Percentiles rank a stretch among this genome's conserved stretches.
These are phyloP conservation scores for Malacoraja senta DNA, from an alignment of 2,797 vertebrate genomes.

Conservation along the genomic window DNA sequence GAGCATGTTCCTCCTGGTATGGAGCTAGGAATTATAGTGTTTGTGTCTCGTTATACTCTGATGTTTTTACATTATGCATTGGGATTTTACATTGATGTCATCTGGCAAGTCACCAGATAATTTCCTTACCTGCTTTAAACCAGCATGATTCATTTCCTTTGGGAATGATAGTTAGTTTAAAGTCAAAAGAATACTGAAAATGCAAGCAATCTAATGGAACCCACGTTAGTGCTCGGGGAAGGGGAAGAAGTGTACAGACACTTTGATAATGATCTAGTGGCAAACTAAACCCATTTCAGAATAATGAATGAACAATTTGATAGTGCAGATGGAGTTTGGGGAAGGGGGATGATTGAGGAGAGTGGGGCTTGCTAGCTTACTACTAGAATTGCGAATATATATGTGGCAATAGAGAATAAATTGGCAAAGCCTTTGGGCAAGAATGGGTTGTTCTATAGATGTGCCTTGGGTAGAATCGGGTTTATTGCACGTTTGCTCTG, in stretches of 20 bases:
- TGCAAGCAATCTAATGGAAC: neutral
- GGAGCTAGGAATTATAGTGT: neutral
- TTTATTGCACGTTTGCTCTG: neutral
- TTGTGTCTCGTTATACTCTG: neutral
- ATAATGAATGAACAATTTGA: neutral
- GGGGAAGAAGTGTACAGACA: neutral
- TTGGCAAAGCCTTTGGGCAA: neutral
- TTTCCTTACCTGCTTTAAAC: neutral
- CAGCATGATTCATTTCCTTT: neutral
- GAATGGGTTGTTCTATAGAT: neutral
- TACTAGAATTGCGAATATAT: neutral
- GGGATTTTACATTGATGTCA: neutral
- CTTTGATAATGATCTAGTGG: neutral
- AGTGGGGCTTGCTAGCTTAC: neutral
- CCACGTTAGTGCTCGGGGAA: neutral
- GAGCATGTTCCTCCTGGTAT: neutral
- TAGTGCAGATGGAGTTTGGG: neutral
- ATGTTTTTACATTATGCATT: neutral
- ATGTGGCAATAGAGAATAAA: neutral
- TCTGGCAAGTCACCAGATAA: neutral
- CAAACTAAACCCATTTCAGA: neutral
- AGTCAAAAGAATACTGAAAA: neutral
- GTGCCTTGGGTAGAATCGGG: neutral
- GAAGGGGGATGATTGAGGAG: neutral
- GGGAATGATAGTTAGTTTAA: neutral